Evolutionary conservation across 1,140 invertebrate genomes (phyloP), one percentile per base, ranked within the genome.

Genomic region (Tribolium castaneum): DNA sequence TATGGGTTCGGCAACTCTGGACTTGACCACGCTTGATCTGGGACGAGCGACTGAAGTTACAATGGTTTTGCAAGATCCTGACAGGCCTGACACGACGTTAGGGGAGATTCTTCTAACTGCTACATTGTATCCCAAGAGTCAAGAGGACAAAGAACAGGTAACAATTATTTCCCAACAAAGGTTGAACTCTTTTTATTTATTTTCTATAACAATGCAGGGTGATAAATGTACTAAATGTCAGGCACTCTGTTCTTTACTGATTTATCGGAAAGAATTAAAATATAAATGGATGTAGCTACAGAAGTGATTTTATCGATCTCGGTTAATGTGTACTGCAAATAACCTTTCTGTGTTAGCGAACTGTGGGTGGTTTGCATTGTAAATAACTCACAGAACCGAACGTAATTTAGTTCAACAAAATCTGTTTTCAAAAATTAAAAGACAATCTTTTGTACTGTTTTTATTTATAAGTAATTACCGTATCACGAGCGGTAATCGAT

Each of bases 91-190:
- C 9, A 89, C 91, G 76, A 91, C 94, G 80, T 90, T 98, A 88
- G 97, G 97, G 0, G 93, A 97, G 86, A 92, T 99, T 51, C 89
- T 91, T 50, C 84, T 99, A 34, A 92, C 92, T 49, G 91, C 93
- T 14, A 97, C 94, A 0, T 88, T 99, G 3, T 93, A 93, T 88
- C 97, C 97, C 2, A 93, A 94, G 83, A 94, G 95, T 70, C 95
- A 97, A 86, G 95, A 97, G 86, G 97, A 99, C 84, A 97, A 97
- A 87, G 96, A 98, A 85, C 93, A 96, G 90, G 97, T 98, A 88
- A 90, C 25, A 30, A 30, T 30, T 30, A 30, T 30, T 30, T 30
- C 6, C 25, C 25, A 30, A 30, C 25, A 30, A 30, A 30, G 6
- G 1, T 19, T 19, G 16, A 19, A 19, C 25, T 30, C 6, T 30